Percentiles rank a stretch among this genome's conserved stretches.
Conservation (phyloP, 2,888 invertebrate species). For the Leptogaster cylindrica region DNA sequence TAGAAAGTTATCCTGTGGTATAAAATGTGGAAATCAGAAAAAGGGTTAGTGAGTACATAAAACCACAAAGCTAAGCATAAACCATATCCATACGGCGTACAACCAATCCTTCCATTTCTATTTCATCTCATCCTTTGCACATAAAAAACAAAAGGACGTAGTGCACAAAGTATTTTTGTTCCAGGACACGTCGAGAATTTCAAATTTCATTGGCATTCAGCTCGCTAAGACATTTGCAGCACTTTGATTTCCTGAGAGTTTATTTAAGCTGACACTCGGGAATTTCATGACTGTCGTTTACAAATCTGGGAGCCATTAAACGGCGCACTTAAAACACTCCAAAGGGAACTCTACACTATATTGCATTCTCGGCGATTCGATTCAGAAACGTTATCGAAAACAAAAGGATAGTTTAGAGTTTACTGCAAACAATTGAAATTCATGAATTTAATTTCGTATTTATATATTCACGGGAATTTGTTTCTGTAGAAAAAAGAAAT, state of each 20-base stretch:
- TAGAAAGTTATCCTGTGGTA: not conserved
- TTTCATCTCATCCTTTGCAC: too few relatives aligned
- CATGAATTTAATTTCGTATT: not conserved
- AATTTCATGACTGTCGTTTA: not conserved
- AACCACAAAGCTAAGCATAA: not conserved
- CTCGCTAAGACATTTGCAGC: not conserved
- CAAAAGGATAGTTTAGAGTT: too few relatives aligned
- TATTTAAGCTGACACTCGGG: not conserved
- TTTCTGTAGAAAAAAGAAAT: too few relatives aligned
- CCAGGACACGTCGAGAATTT: not conserved
- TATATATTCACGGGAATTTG: too few relatives aligned
- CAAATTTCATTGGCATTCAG: not conserved
- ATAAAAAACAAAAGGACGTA: too few relatives aligned
- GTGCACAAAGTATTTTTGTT: not conserved
- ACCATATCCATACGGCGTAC: not conserved
- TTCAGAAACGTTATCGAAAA: too few relatives aligned
- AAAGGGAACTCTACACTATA: too few relatives aligned
- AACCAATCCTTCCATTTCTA: not conserved
- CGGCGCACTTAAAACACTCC: not conserved
- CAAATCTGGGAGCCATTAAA: not conserved
- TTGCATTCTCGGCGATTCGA: too few relatives aligned
- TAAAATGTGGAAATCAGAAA: not conserved
- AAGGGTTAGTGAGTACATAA: not conserved
- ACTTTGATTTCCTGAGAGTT: conserved; percentile 9
- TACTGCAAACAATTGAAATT: not conserved